Percentiles rank a stretch among this genome's conserved stretches.
Evolutionary conservation across 2,888 invertebrate genomes (phyloP).

Genomic region (Rutpela maculata): DNA sequence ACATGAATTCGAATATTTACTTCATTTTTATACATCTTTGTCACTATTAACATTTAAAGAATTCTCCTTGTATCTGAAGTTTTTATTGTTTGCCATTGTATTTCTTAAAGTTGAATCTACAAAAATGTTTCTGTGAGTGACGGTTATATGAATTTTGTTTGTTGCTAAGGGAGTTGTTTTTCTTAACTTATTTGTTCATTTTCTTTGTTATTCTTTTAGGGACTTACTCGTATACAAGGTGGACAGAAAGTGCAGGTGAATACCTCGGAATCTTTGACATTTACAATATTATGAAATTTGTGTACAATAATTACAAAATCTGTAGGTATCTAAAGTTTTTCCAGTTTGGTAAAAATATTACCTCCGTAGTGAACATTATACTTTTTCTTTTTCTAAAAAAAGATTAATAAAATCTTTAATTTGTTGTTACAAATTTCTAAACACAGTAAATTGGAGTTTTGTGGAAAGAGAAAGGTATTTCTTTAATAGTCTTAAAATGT

Average conservation of each 20-base stretch:
- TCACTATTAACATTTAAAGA: no score
- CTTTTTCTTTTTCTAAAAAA: background rate
- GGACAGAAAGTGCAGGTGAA: background rate
- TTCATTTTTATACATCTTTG: no score
- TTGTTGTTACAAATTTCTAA: background rate
- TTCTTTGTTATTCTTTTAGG: conserved; percentile 2
- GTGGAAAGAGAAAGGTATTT: background rate
- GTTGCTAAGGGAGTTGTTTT: background rate
- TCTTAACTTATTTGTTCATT: conserved; percentile 16
- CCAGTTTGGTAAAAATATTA: background rate
- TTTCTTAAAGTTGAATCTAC: no score
- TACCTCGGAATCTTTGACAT: background rate
- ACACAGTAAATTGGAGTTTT: background rate
- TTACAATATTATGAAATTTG: background rate
- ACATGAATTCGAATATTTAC: background rate
- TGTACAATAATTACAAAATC: no score
- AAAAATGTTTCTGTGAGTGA: background rate
- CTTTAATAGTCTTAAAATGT: background rate
- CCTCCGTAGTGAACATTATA: background rate
- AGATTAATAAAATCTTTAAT: background rate
- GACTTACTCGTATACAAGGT: background rate
- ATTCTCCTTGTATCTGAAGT: no score
- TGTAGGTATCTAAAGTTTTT: background rate
- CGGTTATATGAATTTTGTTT: background rate
- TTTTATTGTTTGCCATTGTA: no score